A percentile compares a stretch with the other conserved stretches of the same genome.
phyloP scores from a whole-genome alignment of 2,888 invertebrate species.

The Drosophila neutralis region DNA sequence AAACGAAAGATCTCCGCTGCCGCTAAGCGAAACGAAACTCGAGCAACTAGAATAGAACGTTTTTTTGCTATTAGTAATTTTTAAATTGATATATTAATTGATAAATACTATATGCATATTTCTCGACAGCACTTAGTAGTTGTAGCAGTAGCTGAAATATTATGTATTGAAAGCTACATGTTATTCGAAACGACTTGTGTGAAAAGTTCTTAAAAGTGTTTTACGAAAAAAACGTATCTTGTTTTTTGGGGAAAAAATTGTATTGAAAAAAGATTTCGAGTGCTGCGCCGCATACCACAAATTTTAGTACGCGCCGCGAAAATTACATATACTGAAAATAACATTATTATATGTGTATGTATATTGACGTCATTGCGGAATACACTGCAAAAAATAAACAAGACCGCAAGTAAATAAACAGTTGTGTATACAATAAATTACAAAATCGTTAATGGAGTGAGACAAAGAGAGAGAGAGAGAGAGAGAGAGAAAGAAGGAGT shows the following conservation, averaged over 20 bases:
- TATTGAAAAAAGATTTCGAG: slow-evolving; percentile 11
- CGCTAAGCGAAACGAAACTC: slow-evolving; percentile 62
- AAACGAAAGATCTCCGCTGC: slow-evolving; percentile 84
- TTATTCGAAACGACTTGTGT: slow-evolving; percentile 14
- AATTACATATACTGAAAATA: slow-evolving; percentile 41
- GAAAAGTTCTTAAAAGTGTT: slow-evolving; percentile 20
- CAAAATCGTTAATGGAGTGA: slow-evolving; percentile 59
- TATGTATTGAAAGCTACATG: slow-evolving; percentile 35
- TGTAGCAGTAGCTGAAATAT: slow-evolving; percentile 40
- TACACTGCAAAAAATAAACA: slow-evolving; percentile 61
- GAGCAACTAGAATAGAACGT: slow-evolving; percentile 51
- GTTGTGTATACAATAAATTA: slow-evolving; percentile 35
- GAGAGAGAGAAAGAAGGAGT: neutral
- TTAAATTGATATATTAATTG: slow-evolving; percentile 41
- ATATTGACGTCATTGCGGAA: slow-evolving; percentile 70
- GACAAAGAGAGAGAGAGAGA: slow-evolving; percentile 4
- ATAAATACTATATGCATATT: slow-evolving; percentile 16
- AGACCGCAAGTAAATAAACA: slow-evolving; percentile 60
- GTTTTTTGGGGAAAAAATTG: slow-evolving; percentile 34
- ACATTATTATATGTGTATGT: slow-evolving; percentile 30
- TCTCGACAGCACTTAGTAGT: slow-evolving; percentile 26
- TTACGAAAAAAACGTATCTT: slow-evolving; percentile 2
- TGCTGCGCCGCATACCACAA: slow-evolving; percentile 7
- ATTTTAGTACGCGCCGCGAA: slow-evolving; percentile 15
- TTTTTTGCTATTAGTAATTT: slow-evolving; percentile 27